A percentile compares a stretch with the other conserved stretches of the same genome.
phyloP scores from a whole-genome alignment of 2,797 vertebrate species.

The Argyrosomus regius region DNA sequence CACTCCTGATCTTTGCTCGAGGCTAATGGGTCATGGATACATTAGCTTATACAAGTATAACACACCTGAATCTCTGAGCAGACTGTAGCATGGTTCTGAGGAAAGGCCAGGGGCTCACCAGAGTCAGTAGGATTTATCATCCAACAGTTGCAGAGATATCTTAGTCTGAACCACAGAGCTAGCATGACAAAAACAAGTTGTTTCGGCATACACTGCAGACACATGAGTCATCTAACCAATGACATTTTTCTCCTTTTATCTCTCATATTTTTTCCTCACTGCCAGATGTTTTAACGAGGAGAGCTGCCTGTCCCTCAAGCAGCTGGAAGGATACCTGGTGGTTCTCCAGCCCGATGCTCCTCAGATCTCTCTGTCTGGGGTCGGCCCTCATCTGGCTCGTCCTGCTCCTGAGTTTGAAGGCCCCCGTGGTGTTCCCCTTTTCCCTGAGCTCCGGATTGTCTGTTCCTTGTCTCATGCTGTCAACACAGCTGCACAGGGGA shows the following conservation, averaged over 20 bases:
- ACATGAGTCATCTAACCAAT: neutral
- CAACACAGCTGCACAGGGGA: conserved; percentile 91
- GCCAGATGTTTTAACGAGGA: conserved; percentile 97
- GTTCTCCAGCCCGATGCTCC: conserved; percentile 97
- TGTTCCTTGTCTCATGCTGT: conserved; percentile 94
- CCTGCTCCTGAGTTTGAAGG: conserved; percentile 93
- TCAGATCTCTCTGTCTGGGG: conserved; percentile 95
- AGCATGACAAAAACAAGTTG: neutral
- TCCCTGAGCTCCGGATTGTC: conserved; percentile 94
- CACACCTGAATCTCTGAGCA: too few relatives aligned
- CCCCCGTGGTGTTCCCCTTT: conserved; percentile 90
- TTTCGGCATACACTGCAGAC: neutral
- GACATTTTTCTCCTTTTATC: neutral
- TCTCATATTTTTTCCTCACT: conserved; percentile 9
- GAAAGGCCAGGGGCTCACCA: neutral
- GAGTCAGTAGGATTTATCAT: neutral
- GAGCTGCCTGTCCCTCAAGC: conserved; percentile 94
- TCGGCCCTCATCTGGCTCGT: conserved; percentile 91
- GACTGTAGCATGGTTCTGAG: too few relatives aligned
- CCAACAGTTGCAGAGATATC: neutral
- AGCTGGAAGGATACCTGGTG: conserved; percentile 96
- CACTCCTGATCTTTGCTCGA: too few relatives aligned
- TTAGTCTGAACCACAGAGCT: neutral
- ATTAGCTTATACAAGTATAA: too few relatives aligned
- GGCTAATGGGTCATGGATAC: too few relatives aligned